Base-by-base conservation (phyloP, 2,888 invertebrate species). In the Oxystoma pomonae region DNA sequence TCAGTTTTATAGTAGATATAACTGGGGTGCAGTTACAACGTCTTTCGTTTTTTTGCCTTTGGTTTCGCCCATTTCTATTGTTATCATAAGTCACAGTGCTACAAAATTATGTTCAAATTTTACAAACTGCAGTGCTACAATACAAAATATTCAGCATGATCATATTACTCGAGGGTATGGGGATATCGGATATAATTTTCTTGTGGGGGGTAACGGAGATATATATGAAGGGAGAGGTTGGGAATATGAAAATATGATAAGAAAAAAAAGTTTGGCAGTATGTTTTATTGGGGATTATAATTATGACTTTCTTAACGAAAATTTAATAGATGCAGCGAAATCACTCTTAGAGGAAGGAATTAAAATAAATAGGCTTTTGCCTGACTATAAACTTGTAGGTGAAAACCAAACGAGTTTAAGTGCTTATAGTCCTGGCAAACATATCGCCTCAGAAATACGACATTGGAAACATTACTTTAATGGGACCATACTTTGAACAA, bases 151-250 rank as follows among this genome's bases (percentile, higher is more conserved):
- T 0, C 63, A 66, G 19, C 56, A 58, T 21, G 18, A 57, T 0
- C 55, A 17, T 50, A 0, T 57, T 12, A 57, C 62, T 12, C 16
- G 17, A 12, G 65, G 62, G 9, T 55, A n/a, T 9, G 50, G 50
- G 2, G 84, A 84, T 72, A 81, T 85, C 59, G 78, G 77, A 1
- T 79, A 79, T 67, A 80, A 77, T 67, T 83, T 82, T 65, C 68
- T 85, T 69, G 80, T 87, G 60, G 85, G 85, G 3, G 82, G 83
- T 49, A 86, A 86, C 75, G 85, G 83, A 5, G 80, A 80, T 65
- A 75, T 84, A 35, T 85, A 84, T 70, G 81, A 81, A 57, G 84
- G 83, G 21, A 78, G 84, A 63, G 84, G 83, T 52, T 85, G 84
- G 84, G 81, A 63, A 78, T 77, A 50, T 16, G 50, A 62, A n/a